Percentiles rank a stretch among this genome's conserved stretches.
phyloP scores from a whole-genome alignment of 2,797 vertebrate species.

The Nannoperca obscura region DNA sequence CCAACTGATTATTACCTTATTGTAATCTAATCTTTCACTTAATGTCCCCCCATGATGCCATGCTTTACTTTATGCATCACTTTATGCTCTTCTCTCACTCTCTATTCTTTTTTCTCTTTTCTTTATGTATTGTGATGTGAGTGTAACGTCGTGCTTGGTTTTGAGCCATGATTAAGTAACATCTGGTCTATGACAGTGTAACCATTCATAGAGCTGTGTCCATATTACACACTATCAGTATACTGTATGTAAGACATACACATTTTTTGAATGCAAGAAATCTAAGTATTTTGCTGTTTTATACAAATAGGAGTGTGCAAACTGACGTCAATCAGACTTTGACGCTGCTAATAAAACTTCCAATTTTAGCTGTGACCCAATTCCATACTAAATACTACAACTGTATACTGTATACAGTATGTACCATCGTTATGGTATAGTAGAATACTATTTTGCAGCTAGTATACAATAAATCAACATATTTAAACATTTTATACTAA shows the following conservation, averaged over 20 bases:
- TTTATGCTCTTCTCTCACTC: not conserved
- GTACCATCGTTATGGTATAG: not conserved
- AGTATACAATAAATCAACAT: not conserved
- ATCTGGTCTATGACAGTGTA: not conserved
- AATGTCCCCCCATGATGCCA: constrained; percentile 23
- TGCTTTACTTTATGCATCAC: not conserved
- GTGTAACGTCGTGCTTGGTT: not conserved
- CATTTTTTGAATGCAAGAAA: not conserved
- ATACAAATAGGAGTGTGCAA: not conserved
- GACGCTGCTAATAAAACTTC: not conserved
- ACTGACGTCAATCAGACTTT: not conserved
- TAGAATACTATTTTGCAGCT: not conserved
- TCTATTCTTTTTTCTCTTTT: not conserved
- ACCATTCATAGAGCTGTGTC: not conserved
- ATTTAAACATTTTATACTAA: not conserved
- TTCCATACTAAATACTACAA: not conserved
- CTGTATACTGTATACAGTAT: not conserved
- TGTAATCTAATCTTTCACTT: constrained; percentile 50
- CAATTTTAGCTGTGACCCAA: not conserved
- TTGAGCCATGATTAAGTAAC: not conserved
- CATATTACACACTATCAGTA: not conserved
- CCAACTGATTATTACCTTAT: constrained; percentile 45
- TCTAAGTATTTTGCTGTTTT: not conserved
- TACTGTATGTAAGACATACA: not conserved
- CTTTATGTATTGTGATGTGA: not conserved